Percentiles rank a stretch among this genome's conserved stretches.
Conservation (phyloP, 2,888 invertebrate genomes). For the Lasioglossum calceatum region DNA sequence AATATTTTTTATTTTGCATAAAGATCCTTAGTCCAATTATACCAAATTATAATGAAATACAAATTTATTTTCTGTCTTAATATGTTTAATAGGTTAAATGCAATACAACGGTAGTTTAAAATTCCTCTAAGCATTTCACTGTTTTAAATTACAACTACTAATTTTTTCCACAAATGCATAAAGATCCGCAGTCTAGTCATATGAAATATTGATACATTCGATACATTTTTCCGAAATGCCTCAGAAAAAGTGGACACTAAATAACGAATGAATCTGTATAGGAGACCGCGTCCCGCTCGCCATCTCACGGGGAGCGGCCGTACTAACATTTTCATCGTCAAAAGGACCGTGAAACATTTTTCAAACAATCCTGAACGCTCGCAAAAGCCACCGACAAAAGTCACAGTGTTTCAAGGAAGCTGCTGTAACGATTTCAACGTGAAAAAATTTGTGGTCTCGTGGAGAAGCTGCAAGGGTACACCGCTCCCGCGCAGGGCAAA, state of each 20-base stretch:
- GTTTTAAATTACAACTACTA: too few relatives aligned
- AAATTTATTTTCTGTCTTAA: too few relatives aligned
- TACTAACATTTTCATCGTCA: background rate
- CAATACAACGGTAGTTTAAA: too few relatives aligned
- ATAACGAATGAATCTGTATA: background rate
- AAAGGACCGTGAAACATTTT: background rate
- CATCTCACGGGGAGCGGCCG: background rate
- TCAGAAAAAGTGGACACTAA: background rate
- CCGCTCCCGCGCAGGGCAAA: constrained; percentile 42
- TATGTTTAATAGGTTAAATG: too few relatives aligned
- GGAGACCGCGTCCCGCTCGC: background rate
- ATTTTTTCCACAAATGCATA: too few relatives aligned
- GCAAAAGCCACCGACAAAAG: background rate
- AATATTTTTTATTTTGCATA: too few relatives aligned
- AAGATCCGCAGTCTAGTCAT: too few relatives aligned
- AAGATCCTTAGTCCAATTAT: too few relatives aligned
- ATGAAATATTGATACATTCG: background rate
- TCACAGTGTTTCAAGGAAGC: background rate
- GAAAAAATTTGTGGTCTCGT: constrained; percentile 22
- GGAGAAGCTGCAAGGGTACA: constrained; percentile 37
- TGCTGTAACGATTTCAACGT: background rate
- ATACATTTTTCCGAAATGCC: background rate
- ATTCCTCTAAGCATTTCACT: too few relatives aligned
- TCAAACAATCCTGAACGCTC: background rate
- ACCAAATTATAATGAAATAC: too few relatives aligned